Evolutionary conservation across 2,113 vertebrate species (phyloP), one percentile per base, ranked within the genome.

Genomic region (Anas platyrhynchos): DNA sequence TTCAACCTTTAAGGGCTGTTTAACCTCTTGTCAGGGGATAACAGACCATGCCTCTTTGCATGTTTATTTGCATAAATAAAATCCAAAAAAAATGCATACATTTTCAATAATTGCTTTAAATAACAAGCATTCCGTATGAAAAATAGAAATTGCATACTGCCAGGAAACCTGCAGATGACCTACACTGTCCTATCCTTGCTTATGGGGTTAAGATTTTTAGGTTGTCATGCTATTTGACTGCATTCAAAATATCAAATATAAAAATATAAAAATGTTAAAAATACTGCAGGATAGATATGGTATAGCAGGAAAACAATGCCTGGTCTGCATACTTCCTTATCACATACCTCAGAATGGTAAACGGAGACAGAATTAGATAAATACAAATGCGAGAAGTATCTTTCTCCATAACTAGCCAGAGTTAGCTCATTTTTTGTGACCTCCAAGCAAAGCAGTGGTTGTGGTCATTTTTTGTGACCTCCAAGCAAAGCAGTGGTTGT

Each of bases 41-140:
- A 80, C 76, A 91, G 61, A 48, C 48, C 16, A 46, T 59, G 8
- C 14, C 36, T 93, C 43, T 91, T 92, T 94, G 73, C 88, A 91
- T 95, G 65, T 59, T 82, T 79, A 93, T 97, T 96, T 97, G 95
- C 93, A 95, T 97, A 91, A 93, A 89, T 65, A 73, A 25, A 38
- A 88, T 61, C 5, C 32, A 69, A 79, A 78, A 71, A 78, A 71
- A 71, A 62, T 20, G 25, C 48, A 22, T 6, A 31, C 16, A 55
- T 78, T 80, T 76, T 62, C 25, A 78, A 5, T 83, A 79, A 90
- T 76, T 88, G 25, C 66, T 91, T 88, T 89, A 82, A 87, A 38
- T 32, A 41, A 55, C 34, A 58, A 41, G 48, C 38, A 44, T 56
- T 16, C 13, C 61, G 0, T 23, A 26, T 23, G 23, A 85, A 78